Conservation (phyloP, 2,888 invertebrate species). For the Leptothorax acervorum region DNA sequence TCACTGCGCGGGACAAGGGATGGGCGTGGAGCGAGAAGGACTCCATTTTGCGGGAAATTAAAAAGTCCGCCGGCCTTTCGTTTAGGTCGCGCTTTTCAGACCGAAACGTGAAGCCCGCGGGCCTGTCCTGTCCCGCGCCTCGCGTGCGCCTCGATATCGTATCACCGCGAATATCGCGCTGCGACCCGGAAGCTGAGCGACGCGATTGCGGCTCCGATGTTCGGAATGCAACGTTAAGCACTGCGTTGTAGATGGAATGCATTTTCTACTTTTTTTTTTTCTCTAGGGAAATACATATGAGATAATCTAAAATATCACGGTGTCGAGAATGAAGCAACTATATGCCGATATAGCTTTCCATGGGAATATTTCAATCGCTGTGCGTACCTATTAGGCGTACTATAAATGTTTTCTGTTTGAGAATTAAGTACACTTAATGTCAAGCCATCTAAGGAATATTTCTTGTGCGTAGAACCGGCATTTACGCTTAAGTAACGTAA, state of each 20-base stretch:
- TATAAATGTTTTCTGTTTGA: neutral
- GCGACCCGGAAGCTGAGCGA: neutral
- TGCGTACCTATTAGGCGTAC: too few relatives aligned
- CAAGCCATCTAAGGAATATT: neutral
- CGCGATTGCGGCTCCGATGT: neutral
- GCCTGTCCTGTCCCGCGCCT: neutral
- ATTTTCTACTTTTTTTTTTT: neutral
- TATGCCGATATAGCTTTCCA: neutral
- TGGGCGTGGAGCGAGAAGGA: constrained; percentile 82
- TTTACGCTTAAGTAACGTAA: neutral
- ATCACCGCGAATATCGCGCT: neutral
- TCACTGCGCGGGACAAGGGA: constrained; percentile 83
- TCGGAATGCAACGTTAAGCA: neutral
- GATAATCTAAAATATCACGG: neutral
- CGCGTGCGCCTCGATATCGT: constrained; percentile 13
- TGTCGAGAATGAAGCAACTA: neutral
- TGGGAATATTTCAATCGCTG: neutral
- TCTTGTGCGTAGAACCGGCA: neutral
- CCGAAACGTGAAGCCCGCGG: constrained; percentile 20
- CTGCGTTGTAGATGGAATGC: neutral
- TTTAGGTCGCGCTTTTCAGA: constrained; percentile 60
- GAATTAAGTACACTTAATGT: neutral
- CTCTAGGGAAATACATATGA: neutral
- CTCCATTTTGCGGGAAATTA: constrained; percentile 83
- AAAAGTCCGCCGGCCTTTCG: constrained; percentile 74